Evolutionary conservation across 2,113 vertebrate genomes (phyloP).

Genomic region (Apeltes quadracus): DNA sequence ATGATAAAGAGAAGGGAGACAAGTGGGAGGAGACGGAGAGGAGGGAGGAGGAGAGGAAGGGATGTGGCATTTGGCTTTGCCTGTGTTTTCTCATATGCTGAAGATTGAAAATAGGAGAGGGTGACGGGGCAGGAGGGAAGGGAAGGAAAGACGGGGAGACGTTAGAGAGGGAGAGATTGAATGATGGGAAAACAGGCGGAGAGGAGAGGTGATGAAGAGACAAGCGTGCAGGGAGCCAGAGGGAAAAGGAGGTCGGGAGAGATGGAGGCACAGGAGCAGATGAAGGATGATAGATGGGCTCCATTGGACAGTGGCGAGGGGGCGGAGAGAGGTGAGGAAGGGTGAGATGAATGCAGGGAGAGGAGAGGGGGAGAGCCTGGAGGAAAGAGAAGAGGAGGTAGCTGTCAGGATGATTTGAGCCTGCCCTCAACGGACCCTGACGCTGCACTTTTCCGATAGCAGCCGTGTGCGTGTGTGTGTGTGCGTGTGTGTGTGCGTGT

Average conservation of each 20-base stretch:
- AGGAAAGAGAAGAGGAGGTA: slow-evolving; percentile 54
- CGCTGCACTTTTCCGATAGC: slow-evolving; percentile 68
- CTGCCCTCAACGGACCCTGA: slow-evolving; percentile 72
- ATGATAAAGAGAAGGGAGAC: slow-evolving; percentile 23
- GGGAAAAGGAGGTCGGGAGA: slow-evolving; percentile 17
- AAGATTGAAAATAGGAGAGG: slow-evolving; percentile 60
- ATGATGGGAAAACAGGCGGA: neutral
- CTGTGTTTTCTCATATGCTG: slow-evolving; percentile 51
- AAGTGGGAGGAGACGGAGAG: neutral
- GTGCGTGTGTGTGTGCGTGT: slow-evolving; percentile 27
- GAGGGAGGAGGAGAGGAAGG: slow-evolving; percentile 1
- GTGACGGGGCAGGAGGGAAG: slow-evolving; percentile 10
- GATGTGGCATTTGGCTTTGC: slow-evolving; percentile 54
- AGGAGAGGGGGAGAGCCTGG: slow-evolving; percentile 40
- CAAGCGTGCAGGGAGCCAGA: neutral
- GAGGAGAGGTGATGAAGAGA: slow-evolving; percentile 16
- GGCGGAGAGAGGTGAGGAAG: slow-evolving; percentile 28
- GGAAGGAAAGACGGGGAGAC: neutral
- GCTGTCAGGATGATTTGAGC: slow-evolving; percentile 75
- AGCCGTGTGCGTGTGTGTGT: slow-evolving; percentile 34
- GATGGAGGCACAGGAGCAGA: slow-evolving; percentile 38
- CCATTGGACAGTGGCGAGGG: slow-evolving; percentile 27
- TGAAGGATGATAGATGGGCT: slow-evolving; percentile 67
- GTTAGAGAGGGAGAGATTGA: slow-evolving; percentile 4
- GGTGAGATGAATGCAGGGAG: slow-evolving; percentile 39